Base-by-base conservation (phyloP, 2,797 vertebrate species). In the Acanthurus tractus region DNA sequence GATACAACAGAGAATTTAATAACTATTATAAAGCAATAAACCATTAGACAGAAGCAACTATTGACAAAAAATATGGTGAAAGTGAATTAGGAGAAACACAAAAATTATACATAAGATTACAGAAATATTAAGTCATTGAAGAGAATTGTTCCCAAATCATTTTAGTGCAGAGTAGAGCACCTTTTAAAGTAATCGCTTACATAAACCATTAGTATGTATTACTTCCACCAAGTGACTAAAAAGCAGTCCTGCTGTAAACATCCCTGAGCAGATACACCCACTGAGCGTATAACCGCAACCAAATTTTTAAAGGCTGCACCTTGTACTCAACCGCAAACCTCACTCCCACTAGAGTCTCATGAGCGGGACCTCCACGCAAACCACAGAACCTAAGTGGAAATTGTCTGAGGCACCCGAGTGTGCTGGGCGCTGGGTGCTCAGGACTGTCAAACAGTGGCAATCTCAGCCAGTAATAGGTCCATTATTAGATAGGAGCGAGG, bases 391-490 rank as follows among this genome's bases (percentile, higher is more conserved):
- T 59, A 67, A 81, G 79, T 40, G 70, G 69, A 64, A 85, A 74
- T 46, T 17, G 34, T 58, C 75, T 36, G 70, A 66, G 44, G 72
- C 73, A 65, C 40, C 67, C 53, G 5, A 86, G 77, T 81, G 76
- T 45, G 79, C 80, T 40, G 8, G 10, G 38, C 11, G 38, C 38
- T 40, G 8, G 38, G 76, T 44, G 77, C 78, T 81, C 69, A n/a
- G 59, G 69, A 76, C 73, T 85, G 87, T 90, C 87, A 88, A 74
- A 76, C 76, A 62, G 87, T 53, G 76, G 70, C 76, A 76, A 44
- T 83, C 82, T 76, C 74, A 67, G 81, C 65, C 79, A 79, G 87
- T 92, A 94, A 93, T 90, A 77, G 92, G 79, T 73, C 81, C 79
- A 79, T 93, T 91, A 89, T 89, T 88, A 83, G 85, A 72, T 61